Base-by-base conservation (phyloP, 2,113 vertebrate genomes). In the Mobula hypostoma region DNA sequence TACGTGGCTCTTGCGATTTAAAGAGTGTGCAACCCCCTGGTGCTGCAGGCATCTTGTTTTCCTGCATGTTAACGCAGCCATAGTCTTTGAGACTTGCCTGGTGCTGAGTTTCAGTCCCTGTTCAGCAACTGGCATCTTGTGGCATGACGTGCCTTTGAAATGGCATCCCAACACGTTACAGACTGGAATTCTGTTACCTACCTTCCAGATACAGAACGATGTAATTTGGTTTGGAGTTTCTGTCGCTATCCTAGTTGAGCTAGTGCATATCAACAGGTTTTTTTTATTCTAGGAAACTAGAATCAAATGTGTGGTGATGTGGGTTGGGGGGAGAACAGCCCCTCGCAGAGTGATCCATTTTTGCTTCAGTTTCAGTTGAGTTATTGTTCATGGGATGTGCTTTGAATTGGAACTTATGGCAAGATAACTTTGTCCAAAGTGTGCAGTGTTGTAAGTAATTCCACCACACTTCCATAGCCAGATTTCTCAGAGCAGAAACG, bases 161-260 rank as follows among this genome's bases (percentile, higher is more conserved):
- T n/a, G 48, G 82, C 56, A 11, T 14, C 12, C 15, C 27, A n/a
- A 14, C 27, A 11, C 17, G 9, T 48, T 70, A 11, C 1, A 17
- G 17, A 70, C 11, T 63, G 61, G 83, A 5, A 63, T 88, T 63
- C 58, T 27, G 61, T 1, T 87, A 61, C 24, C 56, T n/a, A 14
- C 3, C 32, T 17, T 9, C 83, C 61, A 40, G 21, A 7, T 85
- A 58, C 24, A 12, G 82, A 9, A 58, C 19, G 48, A 58, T 61
- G 29, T 63, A n/a, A 4, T n/a, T 88, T 88, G 83, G 58, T 88
- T 88, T 88, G 83, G 83, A 63, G 83, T 88, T 88, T 48, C 48
- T 63, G 83, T 63, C 83, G n/a, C 58, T 88, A 21, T 29, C 58
- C 58, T 9, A 63, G 27, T 61, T 88, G 83, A 15, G 6, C 29